Base-by-base conservation (phyloP, 2,797 vertebrate genomes). In the Ceryle rudis region DNA sequence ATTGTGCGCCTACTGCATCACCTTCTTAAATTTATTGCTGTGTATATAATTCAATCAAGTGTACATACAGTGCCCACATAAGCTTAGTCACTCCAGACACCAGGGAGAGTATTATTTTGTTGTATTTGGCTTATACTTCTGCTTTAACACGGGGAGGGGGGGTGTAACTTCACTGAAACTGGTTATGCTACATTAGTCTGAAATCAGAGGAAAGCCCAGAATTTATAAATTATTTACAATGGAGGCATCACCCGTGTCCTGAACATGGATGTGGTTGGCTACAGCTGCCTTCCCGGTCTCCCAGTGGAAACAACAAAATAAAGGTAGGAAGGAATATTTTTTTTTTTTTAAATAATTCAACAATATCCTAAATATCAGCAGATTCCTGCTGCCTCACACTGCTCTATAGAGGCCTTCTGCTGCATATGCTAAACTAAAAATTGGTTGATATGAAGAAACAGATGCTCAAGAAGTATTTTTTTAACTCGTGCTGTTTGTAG, bases 41-140 rank as follows among this genome's bases (percentile, higher is more conserved):
- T n/a, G 37, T 82, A 29, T 81, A 35, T 86, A 81, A 84, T 83
- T 89, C 77, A 81, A 10, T 72, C 61, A n/a, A 69, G 66, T 6
- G 41, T 42, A 20, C 33, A 22, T 33, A 47, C 6, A 47, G 89
- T 29, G 20, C 86, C 72, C 78, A 39, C 31, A 17, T 23, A 18
- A 88, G 46, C 52, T 91, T 33, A 90, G 87, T 90, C 96, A 81
- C 46, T 91, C 14, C 65, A 74, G 75, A 71, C 79, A 72, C 60
- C 73, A 51, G 72, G 72, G 75, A 88, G 49, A 69, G 49, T 37
- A 61, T 78, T 54, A 77, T 74, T 77, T 89, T 64, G 20, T 67
- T 81, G 35, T 54, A 4, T 57, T 93, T 91, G 85, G 91, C 90
- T 93, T 13, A 1, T 39, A 44, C 33, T 87, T 89, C 67, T 78